These are phyloP conservation scores for Nematostella vectensis DNA, from an alignment of 92 coral and sea anemone genomes.

Conservation along the genomic window DNA sequence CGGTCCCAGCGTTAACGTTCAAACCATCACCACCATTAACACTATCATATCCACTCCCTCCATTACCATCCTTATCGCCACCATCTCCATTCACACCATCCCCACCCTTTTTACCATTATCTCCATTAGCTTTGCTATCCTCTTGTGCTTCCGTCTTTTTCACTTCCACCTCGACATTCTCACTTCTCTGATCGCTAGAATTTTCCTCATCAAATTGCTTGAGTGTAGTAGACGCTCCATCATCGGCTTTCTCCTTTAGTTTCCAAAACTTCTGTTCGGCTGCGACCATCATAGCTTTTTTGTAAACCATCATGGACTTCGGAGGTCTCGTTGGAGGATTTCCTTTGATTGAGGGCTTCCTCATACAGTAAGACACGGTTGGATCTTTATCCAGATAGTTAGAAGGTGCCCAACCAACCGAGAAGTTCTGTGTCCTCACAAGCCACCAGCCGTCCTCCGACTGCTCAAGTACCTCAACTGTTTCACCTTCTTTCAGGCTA, in stretches of 20 bases:
- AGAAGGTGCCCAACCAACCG: conserved; percentile 97
- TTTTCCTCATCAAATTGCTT: too few relatives aligned
- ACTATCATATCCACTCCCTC: neutral
- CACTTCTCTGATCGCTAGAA: neutral
- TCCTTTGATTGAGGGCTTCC: neutral
- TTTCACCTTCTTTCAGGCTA: conserved; percentile 49
- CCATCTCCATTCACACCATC: neutral
- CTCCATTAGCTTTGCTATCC: neutral
- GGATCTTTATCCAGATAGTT: conserved; percentile 58
- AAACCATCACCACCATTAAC: too few relatives aligned
- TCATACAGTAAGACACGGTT: conserved; percentile 11
- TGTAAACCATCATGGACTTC: conserved; percentile 28
- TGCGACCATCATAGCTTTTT: conserved; percentile 23
- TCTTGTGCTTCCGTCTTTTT: neutral
- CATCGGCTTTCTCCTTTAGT: conserved; percentile 12
- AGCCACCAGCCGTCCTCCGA: conserved; percentile 94
- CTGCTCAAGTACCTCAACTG: conserved; percentile 69
- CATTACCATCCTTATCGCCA: neutral
- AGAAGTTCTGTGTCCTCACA: conserved; percentile 61
- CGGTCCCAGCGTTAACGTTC: too few relatives aligned
- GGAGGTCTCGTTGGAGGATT: conserved; percentile 36
- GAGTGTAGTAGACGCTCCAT: too few relatives aligned
- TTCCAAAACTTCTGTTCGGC: conserved; percentile 36
- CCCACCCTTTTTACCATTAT: neutral
- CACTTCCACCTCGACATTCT: neutral